Evolutionary conservation across 2,888 invertebrate species (phyloP), one percentile per base, ranked within the genome.

Genomic region (Meta bourneti): DNA sequence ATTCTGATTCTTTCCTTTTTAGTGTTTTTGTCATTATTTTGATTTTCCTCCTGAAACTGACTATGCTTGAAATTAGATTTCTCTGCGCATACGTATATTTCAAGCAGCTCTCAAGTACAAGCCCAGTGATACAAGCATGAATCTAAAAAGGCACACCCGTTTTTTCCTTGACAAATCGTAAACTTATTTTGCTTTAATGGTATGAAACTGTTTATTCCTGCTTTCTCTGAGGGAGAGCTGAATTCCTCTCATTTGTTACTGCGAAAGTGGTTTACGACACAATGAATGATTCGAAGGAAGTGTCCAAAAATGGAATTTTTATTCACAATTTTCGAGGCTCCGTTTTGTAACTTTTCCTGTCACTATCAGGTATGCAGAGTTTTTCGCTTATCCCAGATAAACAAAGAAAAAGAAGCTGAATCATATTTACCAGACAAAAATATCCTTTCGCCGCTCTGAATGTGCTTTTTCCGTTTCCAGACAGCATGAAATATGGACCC

Each of bases 1-100:
- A 79, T 79, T 79, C 54, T 13, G 79, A 54, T 54, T 20, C 54
- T 54, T 54, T 61, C 61, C 61, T 61, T 61, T 61, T 61, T 61
- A 61, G 61, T 11, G 20, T 61, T 79, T n/a, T 54, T 54, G 61
- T 52, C 79, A 79, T 79, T 79, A 79, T 34, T 54, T 79, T 54
- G n/a, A 54, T 79, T 79, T 54, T 20, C 13, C 61, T 8, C 9
- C 52, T 79, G 79, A 79, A 79, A 79, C 79, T 79, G 79, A 79
- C 79, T 79, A 79, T 79, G 79, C 79, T 61, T 79, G 79, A 79
- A 79, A 79, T 79, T 79, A 79, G 61, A 79, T 79, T 79, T 79
- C 79, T 6, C 61, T 13, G 79, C 20, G 61, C 79, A 20, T 20
- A 54, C 79, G 61, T 54, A 61, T 79, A 54, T 54, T 79, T 79